Evolutionary conservation across 2,113 vertebrate species (phyloP).

Genomic region (Petrocephalus microphthalmus): DNA sequence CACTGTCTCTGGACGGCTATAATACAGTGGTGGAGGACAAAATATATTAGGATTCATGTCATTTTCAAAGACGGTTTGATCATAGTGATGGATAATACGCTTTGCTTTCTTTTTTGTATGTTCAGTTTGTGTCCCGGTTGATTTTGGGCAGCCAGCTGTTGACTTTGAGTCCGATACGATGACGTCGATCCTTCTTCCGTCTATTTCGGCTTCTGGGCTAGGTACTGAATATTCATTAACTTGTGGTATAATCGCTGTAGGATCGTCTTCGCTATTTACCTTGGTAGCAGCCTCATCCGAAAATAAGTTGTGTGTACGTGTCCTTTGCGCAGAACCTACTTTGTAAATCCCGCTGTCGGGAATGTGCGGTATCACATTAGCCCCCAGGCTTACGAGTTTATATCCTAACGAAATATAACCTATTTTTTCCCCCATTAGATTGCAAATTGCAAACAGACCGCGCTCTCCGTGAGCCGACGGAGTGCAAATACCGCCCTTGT

Average conservation of each 20-base stretch:
- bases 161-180: conserved; percentile 20
- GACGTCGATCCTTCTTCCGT: not conserved
- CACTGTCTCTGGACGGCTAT: conserved; percentile 48
- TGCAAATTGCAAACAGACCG: conserved; percentile 48
- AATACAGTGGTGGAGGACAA: conserved; percentile 77
- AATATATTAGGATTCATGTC: conserved; percentile 50
- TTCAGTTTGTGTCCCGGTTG: conserved; percentile 30
- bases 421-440: conserved; percentile 51
- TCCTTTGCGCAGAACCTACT: not conserved
- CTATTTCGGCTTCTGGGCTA: conserved; percentile 19
- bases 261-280: not conserved
- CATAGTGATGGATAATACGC: not conserved
- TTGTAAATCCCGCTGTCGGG: conserved; percentile 27
- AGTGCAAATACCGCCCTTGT: conserved; percentile 32
- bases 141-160: not conserved
- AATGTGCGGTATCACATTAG: conserved; percentile 44
- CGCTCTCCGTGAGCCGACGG: conserved; percentile 50
- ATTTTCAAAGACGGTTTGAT: conserved; percentile 14
- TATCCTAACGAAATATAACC: conserved; percentile 67
- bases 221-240: conserved; percentile 12
- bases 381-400: conserved; percentile 65
- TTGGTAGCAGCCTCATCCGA: not conserved
- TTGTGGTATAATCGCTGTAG: not conserved
- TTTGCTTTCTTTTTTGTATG: not conserved
- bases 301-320: not conserved